Conservation (phyloP, 2,888 invertebrate genomes). For the Eugnorisma glareosa region DNA sequence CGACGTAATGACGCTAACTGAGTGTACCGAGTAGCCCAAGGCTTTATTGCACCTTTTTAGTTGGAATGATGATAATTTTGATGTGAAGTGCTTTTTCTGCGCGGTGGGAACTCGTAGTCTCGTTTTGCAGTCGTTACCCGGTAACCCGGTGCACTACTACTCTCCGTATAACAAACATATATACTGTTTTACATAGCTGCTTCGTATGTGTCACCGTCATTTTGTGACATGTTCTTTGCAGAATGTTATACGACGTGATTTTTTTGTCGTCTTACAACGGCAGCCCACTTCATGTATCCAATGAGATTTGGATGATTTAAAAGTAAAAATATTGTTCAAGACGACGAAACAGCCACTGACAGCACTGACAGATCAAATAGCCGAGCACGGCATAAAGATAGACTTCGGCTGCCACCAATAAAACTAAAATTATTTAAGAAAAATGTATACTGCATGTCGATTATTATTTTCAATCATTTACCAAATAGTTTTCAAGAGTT, state of each 20-base stretch:
- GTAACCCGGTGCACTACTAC: conserved; percentile 9
- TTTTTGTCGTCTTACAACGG: too few species aligned
- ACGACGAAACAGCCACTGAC: too few species aligned
- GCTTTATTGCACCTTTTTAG: conserved; percentile 78
- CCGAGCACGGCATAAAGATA: too few species aligned
- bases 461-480: too few species aligned
- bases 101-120: conserved; percentile 37
- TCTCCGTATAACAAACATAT: not conserved
- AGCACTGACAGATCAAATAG: too few species aligned
- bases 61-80: conserved; percentile 79
- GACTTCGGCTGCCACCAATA: too few species aligned
- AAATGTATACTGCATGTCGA: too few species aligned
- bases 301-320: too few species aligned
- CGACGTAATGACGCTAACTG: conserved; percentile 72
- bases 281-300: too few species aligned
- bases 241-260: not conserved
- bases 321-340: too few species aligned
- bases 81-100: conserved; percentile 73
- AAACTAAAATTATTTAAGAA: too few species aligned
- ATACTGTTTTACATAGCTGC: not conserved
- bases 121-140: conserved; percentile 39
- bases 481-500: too few species aligned
- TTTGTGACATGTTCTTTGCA: not conserved
- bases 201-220: conserved; percentile 17
- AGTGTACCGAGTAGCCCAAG: conserved; percentile 67